phyloP scores from a whole-genome alignment of 2,797 vertebrate species.

The Erpetoichthys calabaricus region DNA sequence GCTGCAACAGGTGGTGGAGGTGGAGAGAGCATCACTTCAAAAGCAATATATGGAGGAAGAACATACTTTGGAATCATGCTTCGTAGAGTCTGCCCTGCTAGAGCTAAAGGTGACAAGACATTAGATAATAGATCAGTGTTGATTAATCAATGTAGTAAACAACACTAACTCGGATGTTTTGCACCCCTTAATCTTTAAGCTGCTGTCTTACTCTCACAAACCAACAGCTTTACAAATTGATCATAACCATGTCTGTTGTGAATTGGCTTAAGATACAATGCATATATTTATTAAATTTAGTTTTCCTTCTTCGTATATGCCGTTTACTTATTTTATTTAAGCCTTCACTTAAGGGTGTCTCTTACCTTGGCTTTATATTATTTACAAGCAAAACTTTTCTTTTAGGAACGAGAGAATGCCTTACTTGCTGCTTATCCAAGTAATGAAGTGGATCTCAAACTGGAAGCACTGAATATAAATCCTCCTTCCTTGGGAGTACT shows the following conservation, averaged over 20 bases:
- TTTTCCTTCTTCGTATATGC: no score
- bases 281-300: no score
- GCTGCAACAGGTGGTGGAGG: conserved; percentile 57
- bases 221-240: background rate
- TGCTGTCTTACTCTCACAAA: conserved; percentile 10
- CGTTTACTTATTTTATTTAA: no score
- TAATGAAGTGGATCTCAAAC: conserved; percentile 30
- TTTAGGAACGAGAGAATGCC: conserved; percentile 63
- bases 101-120: conserved; percentile 54
- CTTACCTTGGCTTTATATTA: no score
- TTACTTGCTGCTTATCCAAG: conserved; percentile 44
- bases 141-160: background rate
- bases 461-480: conserved; percentile 59
- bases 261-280: background rate
- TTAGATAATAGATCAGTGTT: background rate
- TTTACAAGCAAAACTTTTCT: no score
- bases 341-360: no score
- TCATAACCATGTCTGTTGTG: background rate
- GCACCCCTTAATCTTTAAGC: background rate
- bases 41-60: conserved; percentile 64
- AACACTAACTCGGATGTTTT: background rate
- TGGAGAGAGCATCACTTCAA: conserved; percentile 66
- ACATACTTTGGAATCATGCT: conserved; percentile 60
- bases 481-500: conserved; percentile 37
- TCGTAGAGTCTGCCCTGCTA: conserved; percentile 67